Conservation (phyloP, 1,140 invertebrate genomes). For the Zaprionus kolodkinae region DNA sequence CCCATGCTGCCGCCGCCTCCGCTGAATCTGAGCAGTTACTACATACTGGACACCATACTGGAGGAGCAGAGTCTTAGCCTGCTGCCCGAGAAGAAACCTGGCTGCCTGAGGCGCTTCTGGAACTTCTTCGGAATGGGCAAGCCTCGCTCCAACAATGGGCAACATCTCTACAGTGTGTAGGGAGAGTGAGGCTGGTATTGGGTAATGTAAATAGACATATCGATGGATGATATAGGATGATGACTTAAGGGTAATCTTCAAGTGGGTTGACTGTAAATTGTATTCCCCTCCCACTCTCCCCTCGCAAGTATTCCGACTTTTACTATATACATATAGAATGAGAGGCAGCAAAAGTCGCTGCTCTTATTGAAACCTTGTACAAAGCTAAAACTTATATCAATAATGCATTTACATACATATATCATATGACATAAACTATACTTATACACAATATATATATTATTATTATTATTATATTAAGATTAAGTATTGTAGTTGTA, state of each 20-base stretch:
- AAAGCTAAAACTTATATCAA: constrained; percentile 69
- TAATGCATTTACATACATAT: constrained; percentile 61
- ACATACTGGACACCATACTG: constrained; percentile 78
- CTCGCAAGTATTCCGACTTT: constrained; percentile 14
- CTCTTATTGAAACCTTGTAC: constrained; percentile 58
- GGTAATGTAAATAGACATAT: constrained; percentile 72
- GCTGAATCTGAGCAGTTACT: constrained; percentile 78
- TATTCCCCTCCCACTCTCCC: neutral
- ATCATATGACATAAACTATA: constrained; percentile 38
- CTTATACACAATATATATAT: constrained; percentile 15
- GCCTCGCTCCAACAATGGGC: constrained; percentile 30
- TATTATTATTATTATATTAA: constrained; percentile 11
- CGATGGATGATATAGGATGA: constrained; percentile 11
- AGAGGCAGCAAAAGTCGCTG: no score
- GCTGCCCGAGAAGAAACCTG: constrained; percentile 77
- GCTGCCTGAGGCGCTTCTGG: constrained; percentile 75
- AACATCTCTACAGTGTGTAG: constrained; percentile 62
- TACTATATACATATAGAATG: constrained; percentile 7
- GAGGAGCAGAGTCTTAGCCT: constrained; percentile 76
- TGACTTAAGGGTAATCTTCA: neutral
- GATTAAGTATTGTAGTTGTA: constrained; percentile 52
- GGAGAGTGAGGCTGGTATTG: neutral
- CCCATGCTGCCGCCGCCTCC: constrained; percentile 78
- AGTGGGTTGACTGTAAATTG: constrained; percentile 14
- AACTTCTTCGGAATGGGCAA: constrained; percentile 74